Evolutionary conservation across 1,140 invertebrate genomes (phyloP).

Genomic region (Euwallacea similis): DNA sequence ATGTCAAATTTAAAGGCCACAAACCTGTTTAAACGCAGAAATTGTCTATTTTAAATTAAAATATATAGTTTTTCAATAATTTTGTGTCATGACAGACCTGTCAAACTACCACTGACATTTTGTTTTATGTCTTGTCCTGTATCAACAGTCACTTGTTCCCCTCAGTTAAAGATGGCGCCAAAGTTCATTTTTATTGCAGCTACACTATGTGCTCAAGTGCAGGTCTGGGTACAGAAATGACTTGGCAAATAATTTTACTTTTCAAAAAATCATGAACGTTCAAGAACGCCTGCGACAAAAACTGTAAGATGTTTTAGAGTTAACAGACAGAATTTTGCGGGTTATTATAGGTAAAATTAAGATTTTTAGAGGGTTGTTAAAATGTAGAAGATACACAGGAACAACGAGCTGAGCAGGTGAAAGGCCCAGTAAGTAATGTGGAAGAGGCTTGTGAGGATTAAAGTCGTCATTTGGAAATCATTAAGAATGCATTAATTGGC

Average conservation of each 20-base stretch:
- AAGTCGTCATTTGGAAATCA: not conserved
- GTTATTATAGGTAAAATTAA: not conserved
- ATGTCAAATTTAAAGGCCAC: not conserved
- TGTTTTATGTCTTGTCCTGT: not conserved
- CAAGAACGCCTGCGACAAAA: not conserved
- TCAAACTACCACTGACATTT: not conserved
- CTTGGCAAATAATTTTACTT: not conserved
- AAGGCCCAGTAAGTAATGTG: not conserved
- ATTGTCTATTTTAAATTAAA: not conserved
- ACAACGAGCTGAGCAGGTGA: not conserved
- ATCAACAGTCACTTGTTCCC: not conserved
- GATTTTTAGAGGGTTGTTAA: not conserved
- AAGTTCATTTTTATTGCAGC: too few species aligned
- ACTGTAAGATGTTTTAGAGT: not conserved
- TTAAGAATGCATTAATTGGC: not conserved
- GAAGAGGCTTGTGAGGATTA: not conserved
- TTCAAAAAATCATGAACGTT: not conserved
- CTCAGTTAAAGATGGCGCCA: too few species aligned
- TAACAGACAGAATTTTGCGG: conserved; percentile 11
- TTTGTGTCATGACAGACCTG: conserved; percentile 11
- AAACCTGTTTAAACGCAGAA: conserved; percentile 12
- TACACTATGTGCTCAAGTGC: too few species aligned
- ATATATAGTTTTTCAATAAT: not conserved
- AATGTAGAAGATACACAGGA: not conserved
- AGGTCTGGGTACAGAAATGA: too few species aligned